Evolutionary conservation across 2,888 invertebrate genomes (phyloP), one percentile per base, ranked within the genome.

Genomic region (Nasonia oneida): DNA sequence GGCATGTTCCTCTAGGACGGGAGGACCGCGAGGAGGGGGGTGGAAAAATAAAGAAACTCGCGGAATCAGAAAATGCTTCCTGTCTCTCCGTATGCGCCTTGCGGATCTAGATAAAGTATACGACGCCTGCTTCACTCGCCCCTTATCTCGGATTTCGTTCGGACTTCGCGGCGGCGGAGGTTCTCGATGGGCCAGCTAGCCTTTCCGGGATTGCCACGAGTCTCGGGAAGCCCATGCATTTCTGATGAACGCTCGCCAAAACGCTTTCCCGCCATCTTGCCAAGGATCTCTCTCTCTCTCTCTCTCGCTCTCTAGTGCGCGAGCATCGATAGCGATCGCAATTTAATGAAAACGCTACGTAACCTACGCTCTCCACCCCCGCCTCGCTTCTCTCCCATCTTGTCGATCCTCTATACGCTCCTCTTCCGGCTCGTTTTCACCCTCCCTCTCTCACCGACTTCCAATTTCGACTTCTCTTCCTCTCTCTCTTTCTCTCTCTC

Each of bases 201-300:
- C 88, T 89, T 89, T 87, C 87, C 83, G 87, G 85, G 80, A 83
- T 86, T 86, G 82, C 79, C 50, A 29, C 39, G 23, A 37, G 47
- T 18, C 37, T 86, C 86, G 83, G 83, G 86, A 91, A 91, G 89
- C 89, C 90, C 91, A 92, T 93, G 91, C 92, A 93, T 93, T 92
- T 92, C 92, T 91, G 92, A 92, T 91, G 92, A 92, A 92, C 90
- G 91, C 87, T 87, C 87, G 87, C 87, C 86, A 82, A 86, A 88
- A 84, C 81, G 85, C 74, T 83, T 81, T 79, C 76, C 81, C 82
- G 75, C 83, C 79, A 76, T 85, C 84, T 85, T 85, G 80, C 84
- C 74, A 79, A 79, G 18, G 74, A 84, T 86, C 75, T 64, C 73
- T 61, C 74, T 50, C 47, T 74, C 73, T 61, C 85, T 77, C 75